These are phyloP conservation scores for Dicycla oo DNA, from an alignment of 2,888 invertebrate species.

Conservation along the genomic window DNA sequence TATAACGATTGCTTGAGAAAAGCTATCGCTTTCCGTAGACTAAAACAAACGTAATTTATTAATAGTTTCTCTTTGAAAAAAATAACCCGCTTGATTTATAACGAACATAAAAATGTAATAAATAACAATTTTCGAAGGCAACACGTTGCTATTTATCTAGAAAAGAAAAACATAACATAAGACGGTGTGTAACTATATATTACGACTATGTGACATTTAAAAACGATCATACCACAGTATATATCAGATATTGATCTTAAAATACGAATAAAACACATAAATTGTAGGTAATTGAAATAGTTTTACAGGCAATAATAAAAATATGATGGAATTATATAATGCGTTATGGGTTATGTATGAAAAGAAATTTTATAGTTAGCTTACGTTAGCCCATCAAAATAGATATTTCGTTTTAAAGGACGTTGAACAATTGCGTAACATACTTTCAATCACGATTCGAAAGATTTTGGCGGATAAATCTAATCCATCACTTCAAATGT, in stretches of 20 bases:
- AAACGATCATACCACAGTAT: slow-evolving; percentile 8
- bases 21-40: not conserved
- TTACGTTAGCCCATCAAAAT: slow-evolving; percentile 16
- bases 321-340: slow-evolving; percentile 45
- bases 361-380: slow-evolving; percentile 27
- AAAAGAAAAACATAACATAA: slow-evolving; percentile 27
- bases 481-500: not conserved
- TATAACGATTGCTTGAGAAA: not conserved
- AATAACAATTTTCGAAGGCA: slow-evolving; percentile 28
- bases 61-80: not conserved
- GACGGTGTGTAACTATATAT: slow-evolving; percentile 17
- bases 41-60: not conserved
- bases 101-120: slow-evolving; percentile 21
- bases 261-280: slow-evolving; percentile 50
- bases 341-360: slow-evolving; percentile 10
- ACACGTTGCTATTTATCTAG: slow-evolving; percentile 20
- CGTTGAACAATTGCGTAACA: not conserved
- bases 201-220: slow-evolving; percentile 45
- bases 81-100: slow-evolving; percentile 12
- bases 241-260: slow-evolving; percentile 53
- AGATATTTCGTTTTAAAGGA: too few species aligned
- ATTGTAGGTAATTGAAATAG: slow-evolving; percentile 47
- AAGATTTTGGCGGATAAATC: not conserved
- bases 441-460: not conserved
- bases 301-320: slow-evolving; percentile 42